These are phyloP conservation scores for Acutogordius australiensis DNA, from an alignment of 2,888 invertebrate genomes.

Conservation along the genomic window DNA sequence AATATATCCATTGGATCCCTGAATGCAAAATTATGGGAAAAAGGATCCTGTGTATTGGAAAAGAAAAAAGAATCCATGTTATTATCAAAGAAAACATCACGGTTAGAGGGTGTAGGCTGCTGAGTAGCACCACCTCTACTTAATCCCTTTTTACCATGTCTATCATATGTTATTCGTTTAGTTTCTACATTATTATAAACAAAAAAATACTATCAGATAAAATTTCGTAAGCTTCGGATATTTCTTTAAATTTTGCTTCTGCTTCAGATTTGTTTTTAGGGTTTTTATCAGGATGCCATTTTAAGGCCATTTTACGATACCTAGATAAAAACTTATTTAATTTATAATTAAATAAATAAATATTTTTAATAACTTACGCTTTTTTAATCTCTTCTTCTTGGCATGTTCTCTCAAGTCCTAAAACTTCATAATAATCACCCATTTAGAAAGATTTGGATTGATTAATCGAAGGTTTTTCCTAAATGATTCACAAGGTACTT, in stretches of 20 bases:
- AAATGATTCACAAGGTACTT: too few species aligned
- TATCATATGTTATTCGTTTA: neutral
- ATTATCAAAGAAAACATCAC: too few species aligned
- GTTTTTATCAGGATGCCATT: conserved; percentile 6
- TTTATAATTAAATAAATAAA: neutral
- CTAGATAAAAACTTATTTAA: neutral
- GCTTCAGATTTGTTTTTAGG: conserved; percentile 3
- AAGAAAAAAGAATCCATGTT: too few species aligned
- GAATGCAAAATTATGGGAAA: neutral
- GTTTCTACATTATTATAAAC: neutral
- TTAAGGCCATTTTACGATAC: conserved; percentile 8
- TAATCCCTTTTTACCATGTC: neutral
- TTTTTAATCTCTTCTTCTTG: neutral
- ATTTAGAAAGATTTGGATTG: neutral
- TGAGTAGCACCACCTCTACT: too few species aligned
- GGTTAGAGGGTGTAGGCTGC: too few species aligned
- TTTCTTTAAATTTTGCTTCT: neutral
- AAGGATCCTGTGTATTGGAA: too few species aligned
- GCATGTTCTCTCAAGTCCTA: neutral
- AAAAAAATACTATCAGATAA: neutral
- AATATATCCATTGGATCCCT: neutral
- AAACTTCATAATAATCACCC: neutral
- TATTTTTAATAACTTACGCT: neutral
- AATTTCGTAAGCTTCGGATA: conserved; percentile 2
- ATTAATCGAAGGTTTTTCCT: too few species aligned